Conservation (phyloP, 2,113 vertebrate genomes). For the Holacanthus passer region DNA sequence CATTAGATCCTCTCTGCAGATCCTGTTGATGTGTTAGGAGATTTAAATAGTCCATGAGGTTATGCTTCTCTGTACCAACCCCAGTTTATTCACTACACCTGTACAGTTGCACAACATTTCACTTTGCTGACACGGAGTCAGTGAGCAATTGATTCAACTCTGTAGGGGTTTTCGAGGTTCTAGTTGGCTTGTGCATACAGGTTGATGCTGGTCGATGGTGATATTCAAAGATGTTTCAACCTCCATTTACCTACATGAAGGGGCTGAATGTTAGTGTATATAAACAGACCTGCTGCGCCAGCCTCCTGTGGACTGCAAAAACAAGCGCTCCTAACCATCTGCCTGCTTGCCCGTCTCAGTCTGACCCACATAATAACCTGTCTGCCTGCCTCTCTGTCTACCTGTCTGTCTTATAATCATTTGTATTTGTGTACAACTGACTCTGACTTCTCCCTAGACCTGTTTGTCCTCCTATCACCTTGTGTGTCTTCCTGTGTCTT, state of each 20-base stretch:
- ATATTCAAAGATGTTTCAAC: neutral
- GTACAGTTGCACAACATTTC: too few species aligned
- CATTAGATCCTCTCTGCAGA: too few species aligned
- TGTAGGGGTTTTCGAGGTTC: neutral
- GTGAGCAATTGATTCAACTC: neutral
- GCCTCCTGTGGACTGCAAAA: constrained; percentile 70
- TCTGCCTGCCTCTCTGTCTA: constrained; percentile 15
- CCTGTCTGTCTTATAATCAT: constrained; percentile 38
- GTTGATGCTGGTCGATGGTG: neutral
- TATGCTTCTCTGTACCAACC: too few species aligned
- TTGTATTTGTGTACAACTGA: constrained; percentile 22
- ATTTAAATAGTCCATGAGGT: too few species aligned
- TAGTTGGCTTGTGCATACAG: too few species aligned
- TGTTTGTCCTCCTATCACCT: constrained; percentile 52
- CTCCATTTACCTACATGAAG: neutral
- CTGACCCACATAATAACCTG: constrained; percentile 52
- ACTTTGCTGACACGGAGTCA: neutral
- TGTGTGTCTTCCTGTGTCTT: constrained; percentile 24
- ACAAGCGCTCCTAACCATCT: constrained; percentile 63
- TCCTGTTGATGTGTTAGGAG: too few species aligned
- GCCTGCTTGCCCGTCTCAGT: constrained; percentile 37
- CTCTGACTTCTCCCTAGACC: constrained; percentile 43
- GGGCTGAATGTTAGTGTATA: neutral
- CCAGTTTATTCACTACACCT: neutral
- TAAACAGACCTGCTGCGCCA: constrained; percentile 43